These are phyloP conservation scores for Apis florea DNA, from an alignment of 1,140 invertebrate species.

Conservation along the genomic window DNA sequence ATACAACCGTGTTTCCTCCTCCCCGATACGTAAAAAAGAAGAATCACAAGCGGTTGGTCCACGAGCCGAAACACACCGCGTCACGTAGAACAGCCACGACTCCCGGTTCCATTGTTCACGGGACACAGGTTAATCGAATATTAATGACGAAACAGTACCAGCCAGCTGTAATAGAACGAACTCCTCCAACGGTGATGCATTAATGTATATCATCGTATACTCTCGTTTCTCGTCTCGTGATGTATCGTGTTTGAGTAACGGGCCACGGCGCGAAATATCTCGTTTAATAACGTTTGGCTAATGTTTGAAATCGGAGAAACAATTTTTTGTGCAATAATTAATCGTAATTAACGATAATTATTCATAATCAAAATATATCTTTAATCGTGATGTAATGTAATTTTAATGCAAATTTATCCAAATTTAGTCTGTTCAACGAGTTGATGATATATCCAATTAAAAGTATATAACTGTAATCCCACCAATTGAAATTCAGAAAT, in stretches of 20 bases:
- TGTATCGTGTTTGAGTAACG: slow-evolving; percentile 52
- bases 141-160: slow-evolving; percentile 58
- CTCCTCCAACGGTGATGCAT: slow-evolving; percentile 43
- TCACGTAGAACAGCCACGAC: slow-evolving; percentile 2
- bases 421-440: no score
- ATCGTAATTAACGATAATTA: no score
- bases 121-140: slow-evolving; percentile 59
- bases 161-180: slow-evolving; percentile 54
- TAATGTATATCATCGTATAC: slow-evolving; percentile 52
- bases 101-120: slow-evolving; percentile 30
- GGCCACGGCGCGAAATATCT: neutral
- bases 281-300: neutral
- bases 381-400: no score
- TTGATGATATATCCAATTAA: no score
- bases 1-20: slow-evolving; percentile 14
- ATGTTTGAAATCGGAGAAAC: neutral
- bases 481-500: no score
- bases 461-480: no score
- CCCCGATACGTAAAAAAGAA: neutral
- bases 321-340: neutral
- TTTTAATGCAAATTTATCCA: no score
- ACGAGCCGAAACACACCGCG: slow-evolving; percentile 16
- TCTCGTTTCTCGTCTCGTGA: slow-evolving; percentile 20
- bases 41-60: neutral
- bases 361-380: no score